Conservation (phyloP, 2,113 vertebrate species). For the Sturnus vulgaris region DNA sequence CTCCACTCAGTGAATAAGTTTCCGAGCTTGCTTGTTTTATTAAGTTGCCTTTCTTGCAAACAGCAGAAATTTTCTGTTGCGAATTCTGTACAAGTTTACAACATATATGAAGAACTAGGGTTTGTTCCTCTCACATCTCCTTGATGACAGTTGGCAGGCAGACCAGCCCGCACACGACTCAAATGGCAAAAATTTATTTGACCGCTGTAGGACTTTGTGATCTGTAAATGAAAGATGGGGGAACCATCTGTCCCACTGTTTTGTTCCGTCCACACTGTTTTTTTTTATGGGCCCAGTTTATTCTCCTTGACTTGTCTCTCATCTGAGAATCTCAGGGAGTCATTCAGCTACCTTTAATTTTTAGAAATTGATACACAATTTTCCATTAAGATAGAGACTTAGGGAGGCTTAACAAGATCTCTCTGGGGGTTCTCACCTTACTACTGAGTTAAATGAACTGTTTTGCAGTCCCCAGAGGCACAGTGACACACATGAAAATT, state of each 20-base stretch:
- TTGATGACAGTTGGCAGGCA: not conserved
- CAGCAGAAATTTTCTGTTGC: not conserved
- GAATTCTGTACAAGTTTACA: not conserved
- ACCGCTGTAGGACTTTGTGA: not conserved
- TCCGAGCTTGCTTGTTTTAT: not conserved
- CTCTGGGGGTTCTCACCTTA: not conserved
- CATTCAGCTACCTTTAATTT: not conserved
- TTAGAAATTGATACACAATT: not conserved
- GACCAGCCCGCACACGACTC: not conserved
- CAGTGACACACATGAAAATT: not conserved
- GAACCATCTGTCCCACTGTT: not conserved
- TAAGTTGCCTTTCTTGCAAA: not conserved
- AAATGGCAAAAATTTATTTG: not conserved
- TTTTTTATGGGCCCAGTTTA: not conserved
- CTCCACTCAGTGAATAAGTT: not conserved
- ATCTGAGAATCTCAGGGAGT: not conserved
- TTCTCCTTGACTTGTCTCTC: not conserved
- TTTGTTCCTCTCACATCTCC: not conserved
- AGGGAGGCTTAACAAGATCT: not conserved
- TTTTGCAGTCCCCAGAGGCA: not conserved
- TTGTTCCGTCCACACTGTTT: not conserved
- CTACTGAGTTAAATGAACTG: not conserved
- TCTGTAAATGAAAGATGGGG: not conserved
- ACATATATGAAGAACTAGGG: not conserved
- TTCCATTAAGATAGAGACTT: not conserved